phyloP scores from a whole-genome alignment of 2,888 invertebrate genomes.

The Amblyjoppa fuscipennis region DNA sequence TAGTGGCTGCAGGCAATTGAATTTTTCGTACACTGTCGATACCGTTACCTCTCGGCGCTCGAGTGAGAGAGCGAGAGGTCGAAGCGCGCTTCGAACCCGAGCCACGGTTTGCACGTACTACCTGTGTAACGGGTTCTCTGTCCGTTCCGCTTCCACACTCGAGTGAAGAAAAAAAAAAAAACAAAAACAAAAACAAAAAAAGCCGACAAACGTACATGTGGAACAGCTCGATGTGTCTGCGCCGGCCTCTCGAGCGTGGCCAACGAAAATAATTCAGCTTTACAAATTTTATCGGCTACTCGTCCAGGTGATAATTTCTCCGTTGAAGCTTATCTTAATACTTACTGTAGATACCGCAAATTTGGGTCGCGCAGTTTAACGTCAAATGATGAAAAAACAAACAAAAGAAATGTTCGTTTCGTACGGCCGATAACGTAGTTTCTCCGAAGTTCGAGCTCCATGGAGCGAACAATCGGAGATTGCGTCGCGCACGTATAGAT shows the following conservation, averaged over 20 bases:
- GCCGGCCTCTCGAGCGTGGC: slow-evolving; percentile 8
- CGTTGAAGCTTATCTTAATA: not conserved
- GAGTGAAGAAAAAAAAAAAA: slow-evolving; percentile 47
- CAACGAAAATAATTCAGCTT: slow-evolving; percentile 20
- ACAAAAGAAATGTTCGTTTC: not conserved
- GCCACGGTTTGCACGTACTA: slow-evolving; percentile 48
- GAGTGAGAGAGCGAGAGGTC: slow-evolving; percentile 29
- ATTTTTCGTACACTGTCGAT: slow-evolving; percentile 53
- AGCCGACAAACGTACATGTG: not conserved
- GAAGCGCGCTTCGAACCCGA: slow-evolving; percentile 8
- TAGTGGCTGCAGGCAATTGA: slow-evolving; percentile 38
- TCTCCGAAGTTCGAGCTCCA: not conserved
- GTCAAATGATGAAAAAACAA: not conserved
- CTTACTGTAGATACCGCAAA: not conserved
- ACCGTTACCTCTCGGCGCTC: slow-evolving; percentile 54
- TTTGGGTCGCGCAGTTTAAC: not conserved
- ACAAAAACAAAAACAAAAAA: slow-evolving; percentile 35
- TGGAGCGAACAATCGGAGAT: not conserved
- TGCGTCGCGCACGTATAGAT: slow-evolving; percentile 3
- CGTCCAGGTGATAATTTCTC: not conserved
- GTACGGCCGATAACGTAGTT: not conserved
- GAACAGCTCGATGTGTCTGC: slow-evolving; percentile 36
- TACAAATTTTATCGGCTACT: not conserved
- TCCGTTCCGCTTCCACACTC: slow-evolving; percentile 65
- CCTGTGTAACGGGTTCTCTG: slow-evolving; percentile 67